Conservation (phyloP, 2,113 vertebrate genomes). For the Brachypteracias leptosomus region DNA sequence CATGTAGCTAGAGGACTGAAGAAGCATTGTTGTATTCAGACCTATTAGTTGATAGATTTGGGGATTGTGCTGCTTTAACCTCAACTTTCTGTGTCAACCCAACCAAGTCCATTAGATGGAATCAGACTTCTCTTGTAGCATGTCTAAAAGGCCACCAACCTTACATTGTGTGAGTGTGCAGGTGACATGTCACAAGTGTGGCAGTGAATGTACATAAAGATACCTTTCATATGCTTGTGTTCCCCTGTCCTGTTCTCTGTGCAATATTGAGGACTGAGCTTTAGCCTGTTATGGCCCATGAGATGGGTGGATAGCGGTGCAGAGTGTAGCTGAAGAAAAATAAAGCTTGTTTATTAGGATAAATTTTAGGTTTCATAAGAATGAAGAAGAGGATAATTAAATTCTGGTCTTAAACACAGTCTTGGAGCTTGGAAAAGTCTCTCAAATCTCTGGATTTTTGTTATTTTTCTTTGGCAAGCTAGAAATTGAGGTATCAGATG, state of each 20-base stretch:
- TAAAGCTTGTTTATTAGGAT: not conserved
- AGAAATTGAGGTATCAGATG: not conserved
- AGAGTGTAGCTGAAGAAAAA: not conserved
- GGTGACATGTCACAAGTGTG: not conserved
- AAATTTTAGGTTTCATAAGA: not conserved
- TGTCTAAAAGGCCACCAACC: not conserved
- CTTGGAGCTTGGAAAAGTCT: not conserved
- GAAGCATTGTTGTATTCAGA: not conserved
- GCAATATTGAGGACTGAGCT: not conserved
- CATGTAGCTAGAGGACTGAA: not conserved
- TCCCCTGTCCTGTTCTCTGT: not conserved
- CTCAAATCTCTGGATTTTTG: not conserved
- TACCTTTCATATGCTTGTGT: not conserved
- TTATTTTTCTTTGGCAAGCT: not conserved
- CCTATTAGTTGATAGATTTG: not conserved
- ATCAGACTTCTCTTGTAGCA: not conserved
- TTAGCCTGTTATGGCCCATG: rapidly evolving
- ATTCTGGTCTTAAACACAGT: not conserved
- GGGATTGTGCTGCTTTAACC: not conserved
- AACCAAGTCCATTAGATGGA: not conserved
- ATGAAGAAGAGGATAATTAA: not conserved
- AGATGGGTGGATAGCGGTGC: not conserved
- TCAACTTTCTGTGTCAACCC: not conserved
- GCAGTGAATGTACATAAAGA: not conserved
- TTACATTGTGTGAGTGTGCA: not conserved